phyloP scores from a whole-genome alignment of 2,888 invertebrate species.

The Drosophila mettleri region DNA sequence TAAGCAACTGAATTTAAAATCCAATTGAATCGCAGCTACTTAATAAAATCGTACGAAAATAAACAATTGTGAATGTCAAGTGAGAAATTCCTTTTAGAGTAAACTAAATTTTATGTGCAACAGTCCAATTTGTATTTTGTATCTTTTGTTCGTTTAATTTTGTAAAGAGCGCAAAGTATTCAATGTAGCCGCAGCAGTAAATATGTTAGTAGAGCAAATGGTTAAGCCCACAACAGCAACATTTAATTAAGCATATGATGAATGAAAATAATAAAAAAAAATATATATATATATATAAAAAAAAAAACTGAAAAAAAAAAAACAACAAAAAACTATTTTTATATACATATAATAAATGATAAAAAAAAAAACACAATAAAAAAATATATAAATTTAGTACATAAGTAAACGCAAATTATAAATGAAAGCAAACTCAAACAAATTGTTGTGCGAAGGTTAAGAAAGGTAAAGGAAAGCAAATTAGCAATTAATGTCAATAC shows the following conservation, averaged over 20 bases:
- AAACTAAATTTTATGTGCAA: slow-evolving; percentile 37
- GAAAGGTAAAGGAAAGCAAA: slow-evolving; percentile 33
- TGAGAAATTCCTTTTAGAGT: slow-evolving; percentile 11
- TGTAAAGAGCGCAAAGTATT: slow-evolving; percentile 64
- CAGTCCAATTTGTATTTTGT: slow-evolving; percentile 5
- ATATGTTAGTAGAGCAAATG: slow-evolving; percentile 60
- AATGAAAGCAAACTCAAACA: slow-evolving; percentile 32
- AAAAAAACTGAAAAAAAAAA: slow-evolving; percentile 19
- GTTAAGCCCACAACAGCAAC: slow-evolving; percentile 74
- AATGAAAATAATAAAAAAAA: slow-evolving; percentile 54
- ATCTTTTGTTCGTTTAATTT: slow-evolving; percentile 25
- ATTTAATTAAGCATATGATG: slow-evolving; percentile 78
- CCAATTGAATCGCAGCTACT: slow-evolving; percentile 32
- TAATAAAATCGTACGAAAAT: slow-evolving; percentile 24
- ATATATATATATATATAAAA: slow-evolving; percentile 19
- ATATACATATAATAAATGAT: slow-evolving; percentile 62
- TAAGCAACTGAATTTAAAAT: slow-evolving; percentile 67
- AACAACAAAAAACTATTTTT: slow-evolving; percentile 62
- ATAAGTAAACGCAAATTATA: slow-evolving; percentile 71
- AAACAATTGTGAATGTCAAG: slow-evolving; percentile 21
- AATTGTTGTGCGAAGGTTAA: slow-evolving; percentile 36
- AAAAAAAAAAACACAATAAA: slow-evolving; percentile 26
- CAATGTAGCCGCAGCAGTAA: slow-evolving; percentile 49
- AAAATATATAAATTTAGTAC: slow-evolving; percentile 30
- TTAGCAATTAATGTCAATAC: slow-evolving; percentile 63